A percentile compares a stretch with the other conserved stretches of the same genome.
Conservation (phyloP, 2,113 vertebrate genomes). For the Lontra canadensis region DNA sequence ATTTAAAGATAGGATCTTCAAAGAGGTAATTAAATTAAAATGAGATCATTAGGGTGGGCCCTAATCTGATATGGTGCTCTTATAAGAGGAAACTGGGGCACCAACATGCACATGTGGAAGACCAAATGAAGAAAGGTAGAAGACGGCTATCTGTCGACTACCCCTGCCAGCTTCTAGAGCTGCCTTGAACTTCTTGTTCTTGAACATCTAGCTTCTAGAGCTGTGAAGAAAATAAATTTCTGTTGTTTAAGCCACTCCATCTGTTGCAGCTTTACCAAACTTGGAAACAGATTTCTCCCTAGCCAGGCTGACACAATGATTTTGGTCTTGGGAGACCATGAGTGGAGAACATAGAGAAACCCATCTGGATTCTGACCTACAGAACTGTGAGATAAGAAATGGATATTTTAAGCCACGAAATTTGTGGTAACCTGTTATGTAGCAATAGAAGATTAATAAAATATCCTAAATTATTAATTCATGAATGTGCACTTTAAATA, state of each 20-base stretch:
- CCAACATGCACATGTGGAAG: background rate
- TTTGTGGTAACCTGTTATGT: background rate
- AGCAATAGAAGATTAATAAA: background rate
- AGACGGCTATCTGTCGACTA: background rate
- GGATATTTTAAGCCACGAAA: background rate
- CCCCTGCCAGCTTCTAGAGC: background rate
- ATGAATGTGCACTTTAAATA: background rate
- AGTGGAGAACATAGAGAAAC: background rate
- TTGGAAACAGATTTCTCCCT: background rate
- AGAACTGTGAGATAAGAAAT: background rate
- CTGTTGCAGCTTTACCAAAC: background rate
- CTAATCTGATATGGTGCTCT: background rate
- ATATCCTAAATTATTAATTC: background rate
- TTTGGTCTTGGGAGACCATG: background rate
- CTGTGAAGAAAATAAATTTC: constrained; percentile 7
- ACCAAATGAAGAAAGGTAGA: background rate
- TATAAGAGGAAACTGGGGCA: background rate
- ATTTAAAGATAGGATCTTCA: background rate
- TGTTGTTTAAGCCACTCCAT: background rate
- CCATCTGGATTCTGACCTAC: background rate
- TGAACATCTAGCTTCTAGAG: background rate
- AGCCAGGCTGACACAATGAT: background rate
- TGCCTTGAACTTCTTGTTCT: background rate
- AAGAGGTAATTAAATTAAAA: background rate
- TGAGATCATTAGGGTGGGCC: background rate